phyloP scores from a whole-genome alignment of 2,888 invertebrate genomes.

The Scaptomyza flava region DNA sequence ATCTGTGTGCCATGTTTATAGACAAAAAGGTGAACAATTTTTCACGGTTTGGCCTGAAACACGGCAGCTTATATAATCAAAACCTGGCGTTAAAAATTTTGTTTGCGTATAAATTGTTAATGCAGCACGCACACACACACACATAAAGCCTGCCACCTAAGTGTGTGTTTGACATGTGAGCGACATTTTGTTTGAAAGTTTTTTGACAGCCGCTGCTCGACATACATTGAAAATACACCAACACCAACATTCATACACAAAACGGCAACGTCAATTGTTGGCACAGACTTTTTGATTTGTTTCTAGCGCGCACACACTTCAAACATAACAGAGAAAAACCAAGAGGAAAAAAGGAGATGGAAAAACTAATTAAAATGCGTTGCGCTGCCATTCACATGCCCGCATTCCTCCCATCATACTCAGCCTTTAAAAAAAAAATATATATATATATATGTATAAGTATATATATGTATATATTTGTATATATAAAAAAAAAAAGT shows the following conservation, averaged over 20 bases:
- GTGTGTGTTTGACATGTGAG: slow-evolving; percentile 70
- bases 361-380: slow-evolving; percentile 77
- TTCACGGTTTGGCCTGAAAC: slow-evolving; percentile 35
- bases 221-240: slow-evolving; percentile 37
- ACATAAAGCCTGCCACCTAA: slow-evolving; percentile 31
- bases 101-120: slow-evolving; percentile 76
- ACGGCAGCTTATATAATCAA: slow-evolving; percentile 66
- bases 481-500: slow-evolving; percentile 51
- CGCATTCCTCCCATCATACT: neutral
- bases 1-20: slow-evolving; percentile 13
- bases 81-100: slow-evolving; percentile 70
- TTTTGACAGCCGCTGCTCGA: slow-evolving; percentile 66
- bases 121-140: slow-evolving; percentile 49
- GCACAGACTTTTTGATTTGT: slow-evolving; percentile 66
- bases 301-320: slow-evolving; percentile 39
- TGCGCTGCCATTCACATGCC: slow-evolving; percentile 54
- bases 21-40: slow-evolving; percentile 27
- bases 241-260: slow-evolving; percentile 8
- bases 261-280: slow-evolving; percentile 63
- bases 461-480: no score
- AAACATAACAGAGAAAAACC: slow-evolving; percentile 1
- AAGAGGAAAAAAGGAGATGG: slow-evolving; percentile 19
- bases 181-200: slow-evolving; percentile 78
- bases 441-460: no score
- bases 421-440: neutral